phyloP scores from a whole-genome alignment of 2,797 vertebrate species.

The Scarus forsteni region DNA sequence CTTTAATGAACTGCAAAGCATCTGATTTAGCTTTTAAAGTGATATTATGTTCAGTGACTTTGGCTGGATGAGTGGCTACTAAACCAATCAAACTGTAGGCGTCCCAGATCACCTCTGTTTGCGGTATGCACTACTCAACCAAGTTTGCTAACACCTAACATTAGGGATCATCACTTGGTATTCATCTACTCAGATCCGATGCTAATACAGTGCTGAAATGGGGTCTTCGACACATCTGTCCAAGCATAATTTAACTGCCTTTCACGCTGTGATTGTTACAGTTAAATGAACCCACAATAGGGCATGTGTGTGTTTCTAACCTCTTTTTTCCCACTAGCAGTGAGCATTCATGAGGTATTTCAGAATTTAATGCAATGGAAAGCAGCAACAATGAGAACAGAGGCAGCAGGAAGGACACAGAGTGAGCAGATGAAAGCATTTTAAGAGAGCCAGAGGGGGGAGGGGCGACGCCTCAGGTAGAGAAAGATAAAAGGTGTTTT shows the following conservation, averaged over 20 bases:
- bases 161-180: too few species aligned
- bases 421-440: slow-evolving; percentile 74
- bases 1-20: too few species aligned
- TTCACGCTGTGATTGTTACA: slow-evolving; percentile 20
- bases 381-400: slow-evolving; percentile 65
- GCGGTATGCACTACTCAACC: too few species aligned
- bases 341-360: slow-evolving; percentile 34
- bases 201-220: too few species aligned
- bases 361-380: slow-evolving; percentile 54
- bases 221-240: not conserved
- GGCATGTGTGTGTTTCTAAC: slow-evolving; percentile 28
- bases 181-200: too few species aligned
- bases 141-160: too few species aligned
- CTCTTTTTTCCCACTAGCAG: slow-evolving; percentile 6
- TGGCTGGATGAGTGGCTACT: too few species aligned
- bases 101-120: too few species aligned
- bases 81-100: too few species aligned
- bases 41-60: too few species aligned
- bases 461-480: slow-evolving; percentile 75
- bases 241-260: not conserved
- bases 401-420: slow-evolving; percentile 54
- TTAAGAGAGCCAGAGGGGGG: slow-evolving; percentile 46
- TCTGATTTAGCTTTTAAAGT: too few species aligned
- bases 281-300: slow-evolving; percentile 17
- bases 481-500: slow-evolving; percentile 80